These are phyloP conservation scores for Corythoichthys haematopterus DNA, from an alignment of 2,113 vertebrate genomes.

Conservation along the genomic window DNA sequence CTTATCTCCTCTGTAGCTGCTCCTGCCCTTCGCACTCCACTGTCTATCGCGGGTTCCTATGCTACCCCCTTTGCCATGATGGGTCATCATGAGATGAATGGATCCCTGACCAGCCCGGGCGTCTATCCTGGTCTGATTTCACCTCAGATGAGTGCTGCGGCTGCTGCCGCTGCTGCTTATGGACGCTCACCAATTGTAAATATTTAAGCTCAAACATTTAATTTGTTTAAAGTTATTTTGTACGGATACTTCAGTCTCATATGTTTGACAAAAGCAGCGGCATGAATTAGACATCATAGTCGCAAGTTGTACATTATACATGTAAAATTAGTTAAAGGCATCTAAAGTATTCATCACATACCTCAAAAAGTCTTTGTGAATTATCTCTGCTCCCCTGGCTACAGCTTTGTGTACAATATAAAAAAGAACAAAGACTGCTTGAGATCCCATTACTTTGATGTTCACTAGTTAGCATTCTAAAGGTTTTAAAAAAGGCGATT, in stretches of 20 bases:
- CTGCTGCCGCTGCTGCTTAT: conserved; percentile 82
- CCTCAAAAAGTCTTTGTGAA: conserved; percentile 41
- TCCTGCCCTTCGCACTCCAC: conserved; percentile 83
- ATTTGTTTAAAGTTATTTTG: background rate
- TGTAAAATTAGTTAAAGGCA: conserved; percentile 33
- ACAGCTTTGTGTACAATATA: conserved; percentile 48
- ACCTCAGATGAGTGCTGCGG: conserved; percentile 86
- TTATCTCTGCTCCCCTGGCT: conserved; percentile 36
- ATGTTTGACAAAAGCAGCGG: conserved; percentile 1
- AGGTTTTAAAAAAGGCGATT: conserved; percentile 34
- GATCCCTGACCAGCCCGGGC: conserved; percentile 83
- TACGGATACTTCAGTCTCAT: conserved; percentile 10
- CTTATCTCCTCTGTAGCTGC: conserved; percentile 54
- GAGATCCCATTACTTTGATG: conserved; percentile 54
- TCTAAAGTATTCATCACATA: conserved; percentile 23
- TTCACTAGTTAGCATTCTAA: conserved; percentile 53
- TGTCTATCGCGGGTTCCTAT: conserved; percentile 87
- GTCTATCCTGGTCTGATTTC: conserved; percentile 88
- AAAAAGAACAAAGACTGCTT: conserved; percentile 39
- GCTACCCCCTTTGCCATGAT: conserved; percentile 90
- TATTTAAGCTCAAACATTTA: conserved; percentile 12
- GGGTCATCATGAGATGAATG: conserved; percentile 95
- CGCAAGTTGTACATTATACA: conserved; percentile 14
- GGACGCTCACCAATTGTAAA: conserved; percentile 90
- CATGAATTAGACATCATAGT: conserved; percentile 14